phyloP scores from a whole-genome alignment of 2,113 vertebrate species.

The Oxyruncus cristatus region DNA sequence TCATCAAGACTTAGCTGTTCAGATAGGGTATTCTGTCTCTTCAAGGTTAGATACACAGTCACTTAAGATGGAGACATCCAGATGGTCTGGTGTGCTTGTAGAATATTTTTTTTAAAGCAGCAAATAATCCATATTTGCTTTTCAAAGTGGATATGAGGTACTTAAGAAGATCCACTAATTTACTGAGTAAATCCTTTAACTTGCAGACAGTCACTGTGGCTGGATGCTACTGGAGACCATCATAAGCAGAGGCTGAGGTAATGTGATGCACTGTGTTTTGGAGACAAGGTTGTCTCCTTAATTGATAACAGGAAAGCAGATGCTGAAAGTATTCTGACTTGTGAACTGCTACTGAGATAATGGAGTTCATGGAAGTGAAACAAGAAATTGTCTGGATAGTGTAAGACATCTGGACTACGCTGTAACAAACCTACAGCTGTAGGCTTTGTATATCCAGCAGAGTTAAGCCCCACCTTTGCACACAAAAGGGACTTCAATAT shows the following conservation, averaged over 20 bases:
- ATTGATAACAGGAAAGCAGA: background rate
- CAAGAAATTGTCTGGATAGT: background rate
- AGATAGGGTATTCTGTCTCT: background rate
- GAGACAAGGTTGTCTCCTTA: background rate
- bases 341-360: background rate
- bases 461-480: background rate
- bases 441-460: background rate
- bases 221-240: background rate
- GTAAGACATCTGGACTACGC: background rate
- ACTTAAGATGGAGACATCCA: background rate
- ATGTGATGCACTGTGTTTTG: background rate
- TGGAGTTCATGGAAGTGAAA: background rate
- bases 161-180: background rate
- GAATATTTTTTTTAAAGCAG: background rate
- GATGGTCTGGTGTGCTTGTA: background rate
- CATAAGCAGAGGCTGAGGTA: background rate
- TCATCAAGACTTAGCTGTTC: background rate
- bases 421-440: background rate
- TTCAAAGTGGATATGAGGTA: background rate
- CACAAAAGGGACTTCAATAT: background rate
- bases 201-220: background rate
- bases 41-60: background rate
- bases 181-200: background rate
- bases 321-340: background rate
- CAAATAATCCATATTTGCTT: background rate